Conservation (phyloP, 2,797 vertebrate species). For the Haliaeetus vocifer region DNA sequence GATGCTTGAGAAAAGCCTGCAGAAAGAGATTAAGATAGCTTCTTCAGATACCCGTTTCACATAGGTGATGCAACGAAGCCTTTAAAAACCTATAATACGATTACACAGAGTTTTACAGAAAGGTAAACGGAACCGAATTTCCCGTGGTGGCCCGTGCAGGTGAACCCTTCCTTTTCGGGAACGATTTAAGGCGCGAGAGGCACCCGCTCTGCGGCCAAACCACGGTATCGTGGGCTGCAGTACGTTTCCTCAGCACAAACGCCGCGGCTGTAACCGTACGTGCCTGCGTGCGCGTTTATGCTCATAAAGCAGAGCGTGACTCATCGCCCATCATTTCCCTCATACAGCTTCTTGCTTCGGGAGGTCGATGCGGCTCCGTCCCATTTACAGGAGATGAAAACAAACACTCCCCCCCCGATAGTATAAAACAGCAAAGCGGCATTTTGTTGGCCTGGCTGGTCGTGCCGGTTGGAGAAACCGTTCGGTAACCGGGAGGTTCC, state of each 20-base stretch:
- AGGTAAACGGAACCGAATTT: neutral
- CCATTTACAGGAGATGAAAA: neutral
- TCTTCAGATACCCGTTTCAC: neutral
- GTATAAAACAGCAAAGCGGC: fast-evolving
- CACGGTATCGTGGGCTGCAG: fast-evolving
- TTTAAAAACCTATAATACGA: neutral
- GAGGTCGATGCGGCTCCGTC: fast-evolving
- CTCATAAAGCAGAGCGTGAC: neutral
- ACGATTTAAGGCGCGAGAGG: fast-evolving
- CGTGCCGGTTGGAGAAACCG: neutral
- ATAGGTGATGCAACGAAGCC: neutral
- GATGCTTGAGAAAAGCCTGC: neutral
- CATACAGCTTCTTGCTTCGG: fast-evolving
- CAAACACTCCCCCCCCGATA: fast-evolving
- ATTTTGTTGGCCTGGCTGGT: fast-evolving
- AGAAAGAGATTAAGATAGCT: neutral
- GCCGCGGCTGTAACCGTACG: fast-evolving
- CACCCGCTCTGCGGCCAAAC: neutral
- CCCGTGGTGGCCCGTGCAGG: neutral
- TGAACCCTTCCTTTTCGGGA: neutral
- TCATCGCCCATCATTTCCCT: fast-evolving
- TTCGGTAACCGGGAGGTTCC: neutral
- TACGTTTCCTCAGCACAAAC: neutral
- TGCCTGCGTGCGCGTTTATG: fast-evolving
- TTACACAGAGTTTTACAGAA: neutral